A percentile compares a stretch with the other conserved stretches of the same genome.
phyloP scores from a whole-genome alignment of 2,888 invertebrate genomes.

The Drosophila koepferae region DNA sequence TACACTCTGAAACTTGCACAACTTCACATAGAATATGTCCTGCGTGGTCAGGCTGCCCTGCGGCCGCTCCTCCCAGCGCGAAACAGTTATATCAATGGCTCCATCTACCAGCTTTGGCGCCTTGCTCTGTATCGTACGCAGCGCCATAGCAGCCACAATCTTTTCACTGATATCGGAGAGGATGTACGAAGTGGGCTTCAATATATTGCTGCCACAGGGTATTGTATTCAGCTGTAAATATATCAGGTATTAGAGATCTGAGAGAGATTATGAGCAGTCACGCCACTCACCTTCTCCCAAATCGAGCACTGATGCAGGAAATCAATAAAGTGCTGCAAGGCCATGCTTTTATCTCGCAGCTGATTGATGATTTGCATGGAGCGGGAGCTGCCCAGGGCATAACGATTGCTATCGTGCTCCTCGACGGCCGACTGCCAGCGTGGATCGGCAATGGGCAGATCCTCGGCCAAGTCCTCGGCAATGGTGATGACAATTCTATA shows the following conservation, averaged over 20 bases:
- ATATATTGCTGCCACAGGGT: slow-evolving; percentile 74
- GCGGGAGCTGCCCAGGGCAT: slow-evolving; percentile 89
- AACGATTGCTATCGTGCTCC: slow-evolving; percentile 79
- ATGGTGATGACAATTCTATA: slow-evolving; percentile 89
- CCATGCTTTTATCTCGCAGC: slow-evolving; percentile 94
- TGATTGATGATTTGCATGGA: slow-evolving; percentile 95
- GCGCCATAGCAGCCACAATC: slow-evolving; percentile 90
- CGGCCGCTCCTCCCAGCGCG: slow-evolving; percentile 84
- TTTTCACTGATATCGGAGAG: slow-evolving; percentile 93
- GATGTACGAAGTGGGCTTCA: slow-evolving; percentile 86
- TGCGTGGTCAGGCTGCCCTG: slow-evolving; percentile 88
- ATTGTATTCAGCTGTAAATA: slow-evolving; percentile 80
- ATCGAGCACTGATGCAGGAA: slow-evolving; percentile 90
- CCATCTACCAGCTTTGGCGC: slow-evolving; percentile 85
- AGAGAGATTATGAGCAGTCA: no score
- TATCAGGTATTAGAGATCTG: not conserved
- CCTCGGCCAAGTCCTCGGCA: slow-evolving; percentile 92
- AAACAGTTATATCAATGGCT: slow-evolving; percentile 87
- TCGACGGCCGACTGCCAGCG: slow-evolving; percentile 85
- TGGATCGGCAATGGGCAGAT: slow-evolving; percentile 95
- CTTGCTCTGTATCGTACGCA: slow-evolving; percentile 83
- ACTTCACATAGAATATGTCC: slow-evolving; percentile 91
- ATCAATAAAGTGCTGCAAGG: slow-evolving; percentile 90
- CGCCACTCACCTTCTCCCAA: slow-evolving; percentile 87
- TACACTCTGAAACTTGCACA: slow-evolving; percentile 89